phyloP scores from a whole-genome alignment of 2,888 invertebrate species.

The Deilephila elpenor region DNA sequence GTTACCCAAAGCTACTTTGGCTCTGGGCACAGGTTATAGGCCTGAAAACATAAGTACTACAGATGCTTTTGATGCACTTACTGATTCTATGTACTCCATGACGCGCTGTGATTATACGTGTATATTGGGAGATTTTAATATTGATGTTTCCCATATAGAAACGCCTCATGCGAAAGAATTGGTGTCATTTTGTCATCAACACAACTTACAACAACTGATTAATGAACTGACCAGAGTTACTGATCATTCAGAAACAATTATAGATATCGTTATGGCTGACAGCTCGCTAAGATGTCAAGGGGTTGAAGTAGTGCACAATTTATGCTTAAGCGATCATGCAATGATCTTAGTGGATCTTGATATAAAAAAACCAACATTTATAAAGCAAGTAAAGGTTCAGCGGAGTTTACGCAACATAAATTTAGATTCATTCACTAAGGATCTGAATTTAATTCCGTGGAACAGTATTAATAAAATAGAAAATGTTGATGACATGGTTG shows the following conservation, averaged over 20 bases:
- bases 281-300: not conserved
- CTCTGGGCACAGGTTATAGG: too few species aligned
- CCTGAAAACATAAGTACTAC: too few species aligned
- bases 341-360: too few species aligned
- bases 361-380: not conserved
- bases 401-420: not conserved
- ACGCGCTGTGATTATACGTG: not conserved
- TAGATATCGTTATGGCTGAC: conserved; percentile 5
- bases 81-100: not conserved
- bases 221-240: not conserved
- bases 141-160: not conserved
- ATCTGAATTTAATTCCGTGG: not conserved
- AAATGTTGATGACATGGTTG: too few species aligned
- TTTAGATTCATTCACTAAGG: not conserved
- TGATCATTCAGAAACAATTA: conserved; percentile 4
- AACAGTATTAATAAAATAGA: too few species aligned
- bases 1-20: too few species aligned
- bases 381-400: too few species aligned
- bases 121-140: not conserved
- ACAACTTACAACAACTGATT: not conserved
- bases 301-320: not conserved
- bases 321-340: too few species aligned
- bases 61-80: not conserved
- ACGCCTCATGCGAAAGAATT: not conserved
- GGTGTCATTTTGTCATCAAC: not conserved